phyloP scores from a whole-genome alignment of 2,888 invertebrate genomes.

The Eulithis testata region DNA sequence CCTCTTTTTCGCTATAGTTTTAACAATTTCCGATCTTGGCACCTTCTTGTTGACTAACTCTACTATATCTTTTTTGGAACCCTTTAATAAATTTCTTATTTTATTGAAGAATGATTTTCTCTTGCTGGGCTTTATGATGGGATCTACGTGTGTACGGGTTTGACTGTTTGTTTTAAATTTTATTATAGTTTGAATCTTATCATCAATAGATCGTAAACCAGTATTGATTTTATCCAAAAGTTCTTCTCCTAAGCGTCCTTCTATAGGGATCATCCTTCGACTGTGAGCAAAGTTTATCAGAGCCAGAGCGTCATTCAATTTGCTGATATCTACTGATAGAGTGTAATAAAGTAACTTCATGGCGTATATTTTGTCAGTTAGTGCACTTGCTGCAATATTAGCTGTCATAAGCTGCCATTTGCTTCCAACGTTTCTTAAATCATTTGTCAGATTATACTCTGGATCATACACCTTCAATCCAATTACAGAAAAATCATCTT shows the following conservation, averaged over 20 bases:
- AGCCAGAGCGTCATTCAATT: slow-evolving; percentile 55
- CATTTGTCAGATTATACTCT: slow-evolving; percentile 53
- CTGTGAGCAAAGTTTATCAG: slow-evolving; percentile 53
- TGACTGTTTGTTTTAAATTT: slow-evolving; percentile 17
- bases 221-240: slow-evolving; percentile 49
- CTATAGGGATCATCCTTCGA: slow-evolving; percentile 53
- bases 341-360: slow-evolving; percentile 62
- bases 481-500: slow-evolving; percentile 44
- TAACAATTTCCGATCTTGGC: slow-evolving; percentile 56
- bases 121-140: slow-evolving; percentile 13
- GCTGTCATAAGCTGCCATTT: slow-evolving; percentile 53
- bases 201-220: slow-evolving; percentile 48
- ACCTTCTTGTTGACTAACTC: slow-evolving; percentile 52
- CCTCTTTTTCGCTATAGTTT: slow-evolving; percentile 54
- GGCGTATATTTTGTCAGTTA: slow-evolving; percentile 50
- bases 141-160: not conserved
- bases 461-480: slow-evolving; percentile 46
- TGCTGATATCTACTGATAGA: slow-evolving; percentile 56
- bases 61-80: slow-evolving; percentile 58
- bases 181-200: slow-evolving; percentile 47
- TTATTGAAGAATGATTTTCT: slow-evolving; percentile 61
- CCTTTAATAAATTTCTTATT: slow-evolving; percentile 57
- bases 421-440: slow-evolving; percentile 55
- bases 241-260: slow-evolving; percentile 43
- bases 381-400: slow-evolving; percentile 44